A percentile compares a stretch with the other conserved stretches of the same genome.
phyloP scores from a whole-genome alignment of 2,888 invertebrate species.

The Dorcus parallelipipedus region DNA sequence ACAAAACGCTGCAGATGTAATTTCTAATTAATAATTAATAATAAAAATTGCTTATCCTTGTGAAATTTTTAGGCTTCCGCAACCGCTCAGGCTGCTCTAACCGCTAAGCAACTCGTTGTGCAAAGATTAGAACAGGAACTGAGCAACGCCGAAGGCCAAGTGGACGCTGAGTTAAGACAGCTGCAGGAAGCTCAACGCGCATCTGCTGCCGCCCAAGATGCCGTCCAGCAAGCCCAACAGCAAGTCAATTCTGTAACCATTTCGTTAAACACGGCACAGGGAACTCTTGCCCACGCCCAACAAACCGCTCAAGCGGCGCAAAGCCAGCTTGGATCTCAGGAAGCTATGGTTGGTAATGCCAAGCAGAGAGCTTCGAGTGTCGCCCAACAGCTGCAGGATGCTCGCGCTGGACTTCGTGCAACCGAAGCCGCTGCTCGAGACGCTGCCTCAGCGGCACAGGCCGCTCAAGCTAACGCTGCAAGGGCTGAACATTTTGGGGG shows the following conservation, averaged over 20 bases:
- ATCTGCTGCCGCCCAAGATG: conserved; percentile 68
- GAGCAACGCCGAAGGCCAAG: conserved; percentile 63
- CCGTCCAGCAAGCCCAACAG: conserved; percentile 53
- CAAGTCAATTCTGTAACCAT: conserved; percentile 69
- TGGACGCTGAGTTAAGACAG: conserved; percentile 69
- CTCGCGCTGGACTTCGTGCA: conserved; percentile 70
- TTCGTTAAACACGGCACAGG: conserved; percentile 72
- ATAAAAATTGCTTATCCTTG: too few relatives aligned
- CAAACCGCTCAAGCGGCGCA: conserved; percentile 71
- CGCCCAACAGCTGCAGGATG: conserved; percentile 64
- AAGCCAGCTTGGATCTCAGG: conserved; percentile 72
- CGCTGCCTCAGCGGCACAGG: conserved; percentile 65
- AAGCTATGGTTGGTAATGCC: conserved; percentile 73
- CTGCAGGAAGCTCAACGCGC: conserved; percentile 70
- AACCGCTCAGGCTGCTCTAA: conserved; percentile 62
- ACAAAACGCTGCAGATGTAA: not conserved
- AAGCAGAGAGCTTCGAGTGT: conserved; percentile 64
- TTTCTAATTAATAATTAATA: too few relatives aligned
- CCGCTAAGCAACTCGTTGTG: conserved; percentile 56
- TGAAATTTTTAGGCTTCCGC: conserved; percentile 55
- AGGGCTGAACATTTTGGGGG: conserved; percentile 54
- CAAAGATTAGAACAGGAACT: conserved; percentile 67
- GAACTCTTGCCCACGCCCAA: conserved; percentile 70
- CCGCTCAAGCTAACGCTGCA: conserved; percentile 72
- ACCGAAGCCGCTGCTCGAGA: conserved; percentile 69